phyloP scores from a whole-genome alignment of 2,797 vertebrate genomes.

The Alcedo quadribrachys region DNA sequence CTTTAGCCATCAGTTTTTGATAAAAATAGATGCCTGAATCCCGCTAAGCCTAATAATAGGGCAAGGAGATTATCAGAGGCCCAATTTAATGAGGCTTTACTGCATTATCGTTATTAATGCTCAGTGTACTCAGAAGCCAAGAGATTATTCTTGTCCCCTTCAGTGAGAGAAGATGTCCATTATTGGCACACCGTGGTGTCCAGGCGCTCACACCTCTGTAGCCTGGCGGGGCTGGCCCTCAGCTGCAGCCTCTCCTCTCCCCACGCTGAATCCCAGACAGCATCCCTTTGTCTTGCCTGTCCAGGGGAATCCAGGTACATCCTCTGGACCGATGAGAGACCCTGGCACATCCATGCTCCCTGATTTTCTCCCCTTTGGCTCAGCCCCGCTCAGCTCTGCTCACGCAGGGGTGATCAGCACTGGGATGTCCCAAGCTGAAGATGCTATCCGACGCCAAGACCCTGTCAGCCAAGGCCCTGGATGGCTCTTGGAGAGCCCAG shows the following conservation, averaged over 20 bases:
- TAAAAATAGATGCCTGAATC: slow-evolving; percentile 67
- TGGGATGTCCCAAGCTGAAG: neutral
- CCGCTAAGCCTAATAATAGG: slow-evolving; percentile 65
- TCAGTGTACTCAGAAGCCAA: slow-evolving; percentile 36
- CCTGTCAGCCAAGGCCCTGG: neutral
- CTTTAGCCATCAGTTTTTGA: slow-evolving; percentile 48
- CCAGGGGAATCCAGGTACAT: neutral
- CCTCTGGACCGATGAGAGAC: neutral
- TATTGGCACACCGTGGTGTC: neutral
- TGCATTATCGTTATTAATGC: slow-evolving; percentile 64
- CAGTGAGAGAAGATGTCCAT: slow-evolving; percentile 35
- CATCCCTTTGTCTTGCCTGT: neutral
- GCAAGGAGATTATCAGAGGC: slow-evolving; percentile 65
- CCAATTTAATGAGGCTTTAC: slow-evolving; percentile 66
- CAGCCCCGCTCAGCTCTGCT: neutral
- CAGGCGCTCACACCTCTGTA: neutral
- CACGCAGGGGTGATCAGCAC: fast-evolving
- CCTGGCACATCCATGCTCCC: neutral
- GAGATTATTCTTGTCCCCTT: slow-evolving; percentile 47
- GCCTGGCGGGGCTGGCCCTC: neutral
- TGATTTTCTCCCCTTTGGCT: neutral
- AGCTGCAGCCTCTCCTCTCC: neutral
- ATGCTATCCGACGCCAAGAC: neutral
- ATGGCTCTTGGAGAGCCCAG: neutral
- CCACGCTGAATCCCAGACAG: neutral